Conservation (phyloP, 2,888 invertebrate species). For the Smittia aterrima region DNA sequence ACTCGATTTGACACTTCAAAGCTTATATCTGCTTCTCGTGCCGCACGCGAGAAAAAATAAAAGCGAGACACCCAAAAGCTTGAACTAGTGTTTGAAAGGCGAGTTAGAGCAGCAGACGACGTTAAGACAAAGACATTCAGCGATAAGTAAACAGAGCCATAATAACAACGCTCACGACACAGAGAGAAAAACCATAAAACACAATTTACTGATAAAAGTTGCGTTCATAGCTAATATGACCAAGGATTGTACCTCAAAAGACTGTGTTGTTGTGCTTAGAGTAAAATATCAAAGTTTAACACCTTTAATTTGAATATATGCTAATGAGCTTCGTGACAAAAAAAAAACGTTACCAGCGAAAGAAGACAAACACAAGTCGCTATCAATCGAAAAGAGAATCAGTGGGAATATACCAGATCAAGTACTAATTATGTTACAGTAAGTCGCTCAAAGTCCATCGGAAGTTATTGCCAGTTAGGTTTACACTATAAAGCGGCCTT, state of each 20-base stretch:
- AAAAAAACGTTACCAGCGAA: background rate
- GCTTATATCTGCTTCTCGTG: background rate
- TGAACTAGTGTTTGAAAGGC: background rate
- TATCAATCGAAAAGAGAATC: background rate
- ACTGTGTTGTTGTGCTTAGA: background rate
- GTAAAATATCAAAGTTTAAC: slow-evolving; percentile 39
- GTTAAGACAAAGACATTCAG: background rate
- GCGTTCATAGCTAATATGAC: slow-evolving; percentile 15
- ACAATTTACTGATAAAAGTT: slow-evolving; percentile 34
- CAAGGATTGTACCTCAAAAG: slow-evolving; percentile 15
- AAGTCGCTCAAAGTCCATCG: too few relatives aligned
- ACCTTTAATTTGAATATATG: slow-evolving; percentile 38
- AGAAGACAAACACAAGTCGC: background rate
- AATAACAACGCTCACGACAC: too few relatives aligned
- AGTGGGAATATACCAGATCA: too few relatives aligned
- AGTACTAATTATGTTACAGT: too few relatives aligned
- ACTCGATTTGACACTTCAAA: slow-evolving; percentile 28
- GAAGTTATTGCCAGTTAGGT: too few relatives aligned
- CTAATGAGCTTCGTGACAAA: slow-evolving; percentile 6
- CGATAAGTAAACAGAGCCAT: background rate
- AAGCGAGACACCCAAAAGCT: background rate
- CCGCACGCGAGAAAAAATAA: background rate
- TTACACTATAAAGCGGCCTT: background rate
- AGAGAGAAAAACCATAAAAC: slow-evolving; percentile 9
- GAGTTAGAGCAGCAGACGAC: background rate